Conservation (phyloP, 1,140 invertebrate genomes). For the Drepana arcuata region DNA sequence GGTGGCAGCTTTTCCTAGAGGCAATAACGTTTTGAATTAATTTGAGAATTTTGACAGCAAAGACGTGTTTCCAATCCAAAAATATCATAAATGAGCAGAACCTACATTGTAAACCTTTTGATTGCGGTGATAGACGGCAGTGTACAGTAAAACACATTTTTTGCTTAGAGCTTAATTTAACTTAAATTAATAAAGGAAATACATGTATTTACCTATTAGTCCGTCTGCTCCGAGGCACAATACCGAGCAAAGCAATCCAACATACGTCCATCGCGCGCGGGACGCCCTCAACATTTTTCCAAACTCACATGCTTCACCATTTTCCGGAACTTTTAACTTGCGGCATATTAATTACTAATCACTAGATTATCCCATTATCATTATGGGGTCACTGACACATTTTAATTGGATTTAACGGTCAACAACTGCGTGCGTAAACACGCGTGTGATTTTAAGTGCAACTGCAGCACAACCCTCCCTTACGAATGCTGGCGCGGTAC, state of each 20-base stretch:
- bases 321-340: conserved; percentile 39
- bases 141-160: too few species aligned
- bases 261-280: conserved; percentile 38
- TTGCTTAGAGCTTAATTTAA: too few species aligned
- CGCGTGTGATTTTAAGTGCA: conserved; percentile 18
- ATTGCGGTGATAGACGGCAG: too few species aligned
- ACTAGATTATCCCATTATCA: conserved; percentile 39
- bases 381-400: conserved; percentile 31
- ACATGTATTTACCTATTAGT: conserved; percentile 50
- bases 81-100: too few species aligned
- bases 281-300: conserved; percentile 60
- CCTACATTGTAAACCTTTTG: too few species aligned
- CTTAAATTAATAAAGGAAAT: too few species aligned
- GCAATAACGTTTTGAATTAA: too few species aligned
- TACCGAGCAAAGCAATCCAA: conserved; percentile 41
- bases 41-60: too few species aligned
- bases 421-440: conserved; percentile 39
- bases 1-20: too few species aligned
- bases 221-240: conserved; percentile 34
- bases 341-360: conserved; percentile 31
- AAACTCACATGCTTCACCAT: conserved; percentile 55
- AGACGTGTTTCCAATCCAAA: too few species aligned
- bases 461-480: conserved; percentile 18
- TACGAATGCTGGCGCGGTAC: conserved; percentile 32
- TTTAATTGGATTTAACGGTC: conserved; percentile 53